phyloP scores from a whole-genome alignment of 2,113 vertebrate species.

The Rousettus leschenaultii region DNA sequence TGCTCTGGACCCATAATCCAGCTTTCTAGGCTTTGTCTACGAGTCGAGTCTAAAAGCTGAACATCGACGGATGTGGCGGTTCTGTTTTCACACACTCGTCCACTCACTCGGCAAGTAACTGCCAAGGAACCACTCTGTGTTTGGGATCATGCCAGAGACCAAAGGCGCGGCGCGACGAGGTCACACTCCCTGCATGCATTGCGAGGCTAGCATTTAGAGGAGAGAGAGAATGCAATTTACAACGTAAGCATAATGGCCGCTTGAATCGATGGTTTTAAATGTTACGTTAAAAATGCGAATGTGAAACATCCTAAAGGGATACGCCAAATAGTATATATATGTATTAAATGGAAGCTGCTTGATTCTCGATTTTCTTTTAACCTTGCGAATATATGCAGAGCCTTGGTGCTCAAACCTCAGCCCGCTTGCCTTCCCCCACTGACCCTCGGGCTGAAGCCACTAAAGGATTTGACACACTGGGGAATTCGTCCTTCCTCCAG shows the following conservation, averaged over 20 bases:
- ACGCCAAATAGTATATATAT: background rate
- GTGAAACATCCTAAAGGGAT: background rate
- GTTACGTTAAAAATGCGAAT: background rate
- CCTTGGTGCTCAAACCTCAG: background rate
- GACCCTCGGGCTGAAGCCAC: background rate
- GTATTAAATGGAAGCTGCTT: background rate
- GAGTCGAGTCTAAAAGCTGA: background rate
- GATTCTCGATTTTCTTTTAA: background rate
- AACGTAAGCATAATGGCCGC: background rate
- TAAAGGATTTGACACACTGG: fast-evolving
- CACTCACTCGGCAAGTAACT: background rate
- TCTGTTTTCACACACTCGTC: background rate
- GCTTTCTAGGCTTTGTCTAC: background rate
- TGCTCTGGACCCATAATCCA: fast-evolving
- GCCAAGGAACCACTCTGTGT: conserved; percentile 1
- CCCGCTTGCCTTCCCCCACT: background rate
- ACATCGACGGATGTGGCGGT: background rate
- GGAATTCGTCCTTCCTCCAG: background rate
- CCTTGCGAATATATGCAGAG: background rate
- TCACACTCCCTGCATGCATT: background rate
- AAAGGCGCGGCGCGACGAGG: background rate
- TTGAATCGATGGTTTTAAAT: background rate
- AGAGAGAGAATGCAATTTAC: background rate
- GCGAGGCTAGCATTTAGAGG: background rate
- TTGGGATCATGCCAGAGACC: background rate